These are phyloP conservation scores for Reinhardtius hippoglossoides DNA, from an alignment of 2,113 vertebrate species.

Conservation along the genomic window DNA sequence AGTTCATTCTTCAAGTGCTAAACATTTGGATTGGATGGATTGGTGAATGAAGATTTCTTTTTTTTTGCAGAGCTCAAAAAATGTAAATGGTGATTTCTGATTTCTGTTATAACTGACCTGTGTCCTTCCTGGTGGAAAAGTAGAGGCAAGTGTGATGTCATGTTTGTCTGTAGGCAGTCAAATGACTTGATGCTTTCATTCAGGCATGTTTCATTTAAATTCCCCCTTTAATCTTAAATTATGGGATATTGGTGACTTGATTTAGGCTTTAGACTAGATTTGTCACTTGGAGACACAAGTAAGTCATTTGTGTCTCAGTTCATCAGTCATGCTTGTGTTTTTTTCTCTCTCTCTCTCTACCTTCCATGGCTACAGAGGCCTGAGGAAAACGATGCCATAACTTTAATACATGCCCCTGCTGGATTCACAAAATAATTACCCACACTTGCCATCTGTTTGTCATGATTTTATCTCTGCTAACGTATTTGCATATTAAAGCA, in stretches of 20 bases:
- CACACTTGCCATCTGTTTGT: slow-evolving; percentile 87
- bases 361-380: slow-evolving; percentile 69
- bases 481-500: slow-evolving; percentile 88
- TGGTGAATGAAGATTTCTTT: no score
- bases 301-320: slow-evolving; percentile 52
- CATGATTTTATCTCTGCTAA: slow-evolving; percentile 84
- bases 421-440: slow-evolving; percentile 85
- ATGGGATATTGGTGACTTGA: slow-evolving; percentile 16
- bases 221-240: neutral
- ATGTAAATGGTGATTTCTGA: no score
- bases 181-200: neutral
- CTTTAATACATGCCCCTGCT: slow-evolving; percentile 81
- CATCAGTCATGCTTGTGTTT: slow-evolving; percentile 37
- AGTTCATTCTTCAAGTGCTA: no score
- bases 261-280: slow-evolving; percentile 33
- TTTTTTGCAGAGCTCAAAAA: no score
- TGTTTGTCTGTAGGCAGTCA: neutral
- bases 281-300: slow-evolving; percentile 43
- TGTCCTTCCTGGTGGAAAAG: no score
- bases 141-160: no score
- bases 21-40: no score
- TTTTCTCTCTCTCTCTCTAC: neutral
- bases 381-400: slow-evolving; percentile 77
- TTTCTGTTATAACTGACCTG: no score
- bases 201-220: neutral